Base-by-base conservation (phyloP, 2,888 invertebrate genomes). In the Prenolepis imparis region DNA sequence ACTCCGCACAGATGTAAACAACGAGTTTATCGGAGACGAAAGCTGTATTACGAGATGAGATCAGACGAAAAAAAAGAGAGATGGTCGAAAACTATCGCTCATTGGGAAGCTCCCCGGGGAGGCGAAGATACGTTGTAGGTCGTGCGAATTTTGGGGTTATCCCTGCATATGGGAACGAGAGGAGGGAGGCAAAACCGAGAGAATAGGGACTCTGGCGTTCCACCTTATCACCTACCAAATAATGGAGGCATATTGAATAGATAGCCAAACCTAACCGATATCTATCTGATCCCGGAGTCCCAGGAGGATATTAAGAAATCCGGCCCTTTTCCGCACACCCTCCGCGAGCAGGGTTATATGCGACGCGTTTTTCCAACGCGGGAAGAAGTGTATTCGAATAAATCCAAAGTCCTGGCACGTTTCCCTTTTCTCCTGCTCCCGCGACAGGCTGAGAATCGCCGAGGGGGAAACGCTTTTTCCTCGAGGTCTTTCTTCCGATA, bases 171-270 rank as follows among this genome's bases (percentile, higher is more conserved):
- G 84, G 89, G 89, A 87, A 89, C 83, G 59, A 87, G 86, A 86
- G 86, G 66, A 24, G 83, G 12, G 59, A n/a, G 18, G 18, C 48
- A 18, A 48, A 48, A 48, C 52, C n/a, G 44, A 67, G 83, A 73
- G 84, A 52, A n/a, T n/a, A 63, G 78, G 73, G 83, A 80, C 78
- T 85, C 75, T 85, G 66, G 83, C 90, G 90, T 90, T 86, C 90
- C 92, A 91, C 91, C 93, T 94, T 94, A 94, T 94, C 94, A 93
- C 93, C 92, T 91, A 93, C 92, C 93, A 91, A 94, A 94, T 94
- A 94, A 94, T 93, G 91, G 93, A 91, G 92, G 93, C 93, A 93
- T 93, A 94, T 94, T 93, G 94, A 94, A 94, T 93, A 94, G 94
- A 94, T 94, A 94, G 92, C 91, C 92, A 86, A 91, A 88, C 92